A percentile compares a stretch with the other conserved stretches of the same genome.
These are phyloP conservation scores for Ctena decussata DNA, from an alignment of 2,888 invertebrate genomes.

Conservation along the genomic window DNA sequence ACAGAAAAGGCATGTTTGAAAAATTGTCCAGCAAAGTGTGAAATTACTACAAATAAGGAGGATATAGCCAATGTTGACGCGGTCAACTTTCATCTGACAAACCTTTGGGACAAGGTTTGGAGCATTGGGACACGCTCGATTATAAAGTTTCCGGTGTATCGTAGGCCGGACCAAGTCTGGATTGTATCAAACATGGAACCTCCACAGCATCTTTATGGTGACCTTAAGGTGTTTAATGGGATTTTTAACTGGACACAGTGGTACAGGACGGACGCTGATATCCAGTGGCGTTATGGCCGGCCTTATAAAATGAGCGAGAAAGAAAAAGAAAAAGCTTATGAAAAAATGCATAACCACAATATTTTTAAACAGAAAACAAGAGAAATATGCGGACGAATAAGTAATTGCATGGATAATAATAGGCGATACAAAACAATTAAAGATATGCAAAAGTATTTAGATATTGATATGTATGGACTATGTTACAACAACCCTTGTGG, in stretches of 20 bases:
- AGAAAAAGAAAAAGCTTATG: slow-evolving; percentile 15
- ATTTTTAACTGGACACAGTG: slow-evolving; percentile 79
- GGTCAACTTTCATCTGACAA: slow-evolving; percentile 72
- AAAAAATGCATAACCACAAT: slow-evolving; percentile 30
- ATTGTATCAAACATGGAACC: slow-evolving; percentile 76
- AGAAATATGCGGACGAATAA: slow-evolving; percentile 37
- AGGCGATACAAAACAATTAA: slow-evolving; percentile 52
- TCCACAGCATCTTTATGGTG: slow-evolving; percentile 68
- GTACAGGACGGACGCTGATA: slow-evolving; percentile 74
- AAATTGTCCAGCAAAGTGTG: slow-evolving; percentile 39
- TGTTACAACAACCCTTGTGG: slow-evolving; percentile 67
- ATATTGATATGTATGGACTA: slow-evolving; percentile 71
- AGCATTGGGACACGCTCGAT: slow-evolving; percentile 47
- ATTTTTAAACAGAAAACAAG: slow-evolving; percentile 57
- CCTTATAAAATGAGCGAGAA: slow-evolving; percentile 41
- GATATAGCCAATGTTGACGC: slow-evolving; percentile 70
- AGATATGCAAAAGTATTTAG: slow-evolving; percentile 50
- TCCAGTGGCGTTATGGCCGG: slow-evolving; percentile 70
- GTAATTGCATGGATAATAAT: slow-evolving; percentile 63
- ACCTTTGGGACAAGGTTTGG: slow-evolving; percentile 63
- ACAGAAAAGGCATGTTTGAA: slow-evolving; percentile 29
- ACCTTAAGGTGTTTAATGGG: slow-evolving; percentile 57
- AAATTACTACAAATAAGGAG: slow-evolving; percentile 63
- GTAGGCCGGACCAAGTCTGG: slow-evolving; percentile 75
- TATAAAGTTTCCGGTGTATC: slow-evolving; percentile 60